A percentile compares a stretch with the other conserved stretches of the same genome.
Evolutionary conservation across 2,113 vertebrate genomes (phyloP).

Genomic region (Pimephales promelas): DNA sequence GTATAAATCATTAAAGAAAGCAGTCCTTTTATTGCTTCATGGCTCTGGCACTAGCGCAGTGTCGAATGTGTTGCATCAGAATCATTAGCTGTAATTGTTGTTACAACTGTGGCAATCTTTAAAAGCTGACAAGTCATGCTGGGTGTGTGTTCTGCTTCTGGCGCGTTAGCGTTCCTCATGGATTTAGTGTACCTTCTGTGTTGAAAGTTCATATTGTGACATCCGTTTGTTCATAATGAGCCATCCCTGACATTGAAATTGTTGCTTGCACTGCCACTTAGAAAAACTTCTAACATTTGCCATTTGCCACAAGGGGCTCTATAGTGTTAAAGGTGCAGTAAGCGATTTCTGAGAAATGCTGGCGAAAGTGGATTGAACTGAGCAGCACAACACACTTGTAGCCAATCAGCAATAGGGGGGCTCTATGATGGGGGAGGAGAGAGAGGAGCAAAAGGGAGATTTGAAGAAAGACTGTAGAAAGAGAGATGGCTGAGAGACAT

Average conservation of each 20-base stretch:
- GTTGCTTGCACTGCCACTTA: neutral
- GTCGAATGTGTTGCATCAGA: slow-evolving; percentile 12
- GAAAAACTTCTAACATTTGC: neutral
- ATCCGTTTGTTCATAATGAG: slow-evolving; percentile 18
- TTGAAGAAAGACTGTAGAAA: too few species aligned
- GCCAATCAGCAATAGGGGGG: too few species aligned
- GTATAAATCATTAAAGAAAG: neutral
- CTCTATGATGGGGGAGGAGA: too few species aligned
- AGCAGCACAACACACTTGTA: too few species aligned
- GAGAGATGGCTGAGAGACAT: too few species aligned
- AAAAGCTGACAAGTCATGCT: slow-evolving; percentile 16
- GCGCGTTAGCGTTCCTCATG: neutral
- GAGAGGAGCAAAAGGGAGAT: too few species aligned
- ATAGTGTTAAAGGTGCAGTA: neutral
- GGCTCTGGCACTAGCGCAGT: neutral
- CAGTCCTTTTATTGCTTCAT: neutral
- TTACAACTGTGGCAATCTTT: slow-evolving; percentile 20
- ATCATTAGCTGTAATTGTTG: slow-evolving; percentile 23
- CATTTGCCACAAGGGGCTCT: neutral
- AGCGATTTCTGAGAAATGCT: too few species aligned
- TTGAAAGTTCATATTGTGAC: slow-evolving; percentile 11
- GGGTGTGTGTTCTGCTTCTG: slow-evolving; percentile 10
- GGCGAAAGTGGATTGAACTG: too few species aligned
- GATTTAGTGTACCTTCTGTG: slow-evolving; percentile 20
- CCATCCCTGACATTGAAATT: neutral